Evolutionary conservation across 2,888 invertebrate genomes (phyloP).

Genomic region (Pharmacophagus antenor): DNA sequence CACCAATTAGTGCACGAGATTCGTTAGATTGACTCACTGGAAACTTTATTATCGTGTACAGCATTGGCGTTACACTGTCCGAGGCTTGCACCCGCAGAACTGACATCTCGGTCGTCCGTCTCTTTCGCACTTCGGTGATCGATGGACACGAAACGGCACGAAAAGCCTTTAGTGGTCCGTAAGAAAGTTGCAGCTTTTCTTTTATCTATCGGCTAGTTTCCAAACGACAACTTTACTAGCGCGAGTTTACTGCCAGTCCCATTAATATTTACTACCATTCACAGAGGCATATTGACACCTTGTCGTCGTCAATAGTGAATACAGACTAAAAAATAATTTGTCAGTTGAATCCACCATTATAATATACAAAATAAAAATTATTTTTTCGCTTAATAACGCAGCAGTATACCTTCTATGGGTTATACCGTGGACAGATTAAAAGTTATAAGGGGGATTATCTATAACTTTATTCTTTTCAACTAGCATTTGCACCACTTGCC

Average conservation of each 20-base stretch:
- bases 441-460: no score
- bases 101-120: not conserved
- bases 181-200: not conserved
- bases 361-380: no score
- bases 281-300: not conserved
- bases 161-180: not conserved
- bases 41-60: not conserved
- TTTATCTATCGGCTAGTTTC: not conserved
- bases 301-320: not conserved
- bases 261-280: not conserved
- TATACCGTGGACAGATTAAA: no score
- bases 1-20: not conserved
- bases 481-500: no score
- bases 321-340: not conserved
- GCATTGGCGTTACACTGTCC: not conserved
- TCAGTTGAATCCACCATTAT: not conserved
- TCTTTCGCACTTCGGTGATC: not conserved
- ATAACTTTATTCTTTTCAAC: no score
- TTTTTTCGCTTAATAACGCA: no score
- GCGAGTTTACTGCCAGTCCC: not conserved
- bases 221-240: not conserved
- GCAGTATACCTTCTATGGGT: no score
- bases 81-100: not conserved
- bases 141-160: not conserved
- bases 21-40: not conserved